A percentile compares a stretch with the other conserved stretches of the same genome.
Conservation (phyloP, 2,113 vertebrate genomes). For the Sphaerodactylus townsendi region DNA sequence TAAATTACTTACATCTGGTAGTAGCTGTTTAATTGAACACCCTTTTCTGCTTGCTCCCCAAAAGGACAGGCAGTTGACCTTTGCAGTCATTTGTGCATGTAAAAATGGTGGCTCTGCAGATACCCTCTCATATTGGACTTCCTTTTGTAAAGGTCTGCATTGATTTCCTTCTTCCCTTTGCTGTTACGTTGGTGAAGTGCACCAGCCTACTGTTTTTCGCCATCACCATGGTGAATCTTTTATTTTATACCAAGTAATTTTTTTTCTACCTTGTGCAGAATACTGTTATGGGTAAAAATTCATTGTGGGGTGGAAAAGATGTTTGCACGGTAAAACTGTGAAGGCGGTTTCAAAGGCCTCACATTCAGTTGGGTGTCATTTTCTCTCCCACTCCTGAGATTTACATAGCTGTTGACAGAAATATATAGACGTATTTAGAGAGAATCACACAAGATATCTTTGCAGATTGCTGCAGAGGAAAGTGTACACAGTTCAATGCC, state of each 20-base stretch:
- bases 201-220: neutral
- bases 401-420: neutral
- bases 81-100: neutral
- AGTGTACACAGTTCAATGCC: neutral
- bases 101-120: constrained; percentile 19
- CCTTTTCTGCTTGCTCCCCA: neutral
- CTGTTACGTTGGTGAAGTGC: neutral
- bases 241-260: neutral
- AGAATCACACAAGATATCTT: too few species aligned
- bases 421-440: too few species aligned
- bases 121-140: neutral
- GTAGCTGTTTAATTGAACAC: neutral
- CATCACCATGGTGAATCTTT: constrained; percentile 1
- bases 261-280: neutral
- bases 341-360: neutral
- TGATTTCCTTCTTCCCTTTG: neutral
- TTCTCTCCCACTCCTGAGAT: too few species aligned
- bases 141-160: neutral
- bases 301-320: neutral
- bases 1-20: neutral
- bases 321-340: neutral
- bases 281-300: neutral
- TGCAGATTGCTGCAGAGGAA: neutral
- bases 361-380: neutral
- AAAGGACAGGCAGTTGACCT: neutral